Evolutionary conservation across 2,797 vertebrate species (phyloP), one percentile per base, ranked within the genome.

Genomic region (Chanos chanos): DNA sequence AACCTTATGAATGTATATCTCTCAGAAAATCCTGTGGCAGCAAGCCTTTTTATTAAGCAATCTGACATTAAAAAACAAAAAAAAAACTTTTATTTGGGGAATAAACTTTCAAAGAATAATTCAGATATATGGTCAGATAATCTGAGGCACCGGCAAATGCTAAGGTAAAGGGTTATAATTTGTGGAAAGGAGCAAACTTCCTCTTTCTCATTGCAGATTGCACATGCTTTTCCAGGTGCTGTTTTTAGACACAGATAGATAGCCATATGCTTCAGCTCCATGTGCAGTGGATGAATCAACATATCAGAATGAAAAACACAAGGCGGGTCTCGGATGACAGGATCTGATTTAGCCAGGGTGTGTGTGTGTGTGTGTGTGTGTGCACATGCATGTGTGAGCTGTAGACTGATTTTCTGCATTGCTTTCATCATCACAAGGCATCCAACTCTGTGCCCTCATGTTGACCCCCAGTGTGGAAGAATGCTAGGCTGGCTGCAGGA

Each of bases 291-390:
- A 31, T 9, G 34, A 40, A 43, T 53, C 16, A 24, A 19, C 9
- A 18, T 31, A 61, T 68, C 43, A 21, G 21, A 28, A 31, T 27
- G 27, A 53, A 10, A 47, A 44, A 43, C 36, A 40, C 33, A 28
- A n/a, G 53, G 12, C 45, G 68, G 49, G 24, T 64, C 33, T 65
- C 21, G 9, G 41, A 52, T 62, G 13, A 50, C 44, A 27, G 44
- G 24, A 41, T 61, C 69, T 4, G 28, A 45, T 47, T 63, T 55
- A 36, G 44, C 36, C 10, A 8, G 44, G 24, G 51, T 57, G 56
- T 54, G 57, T 41, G 59, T 24, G 61, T 44, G 36, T 52, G 43
- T 25, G 12, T 37, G 27, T 33, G 28, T 44, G 39, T 27, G 48
- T 52, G 18, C 54, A 12, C 18, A 9, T 16, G 12, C 31, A 9